These are phyloP conservation scores for Tribolium castaneum DNA, from an alignment of 1,140 invertebrate genomes.

Conservation along the genomic window DNA sequence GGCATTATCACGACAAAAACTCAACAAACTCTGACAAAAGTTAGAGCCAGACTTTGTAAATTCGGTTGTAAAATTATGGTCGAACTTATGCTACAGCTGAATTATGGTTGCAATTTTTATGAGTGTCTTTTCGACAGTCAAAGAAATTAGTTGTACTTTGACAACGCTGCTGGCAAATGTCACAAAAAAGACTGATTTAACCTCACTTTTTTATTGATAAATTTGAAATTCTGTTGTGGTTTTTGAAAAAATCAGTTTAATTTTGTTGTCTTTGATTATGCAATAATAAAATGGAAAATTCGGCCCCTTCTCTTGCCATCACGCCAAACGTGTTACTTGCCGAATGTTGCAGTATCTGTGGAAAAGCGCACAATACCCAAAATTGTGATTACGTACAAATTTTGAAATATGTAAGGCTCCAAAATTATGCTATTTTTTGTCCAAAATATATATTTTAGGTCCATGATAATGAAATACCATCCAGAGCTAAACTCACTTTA, in stretches of 20 bases:
- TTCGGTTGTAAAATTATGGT: background rate
- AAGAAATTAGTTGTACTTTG: background rate
- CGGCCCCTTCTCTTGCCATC: background rate
- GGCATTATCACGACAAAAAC: too few species aligned
- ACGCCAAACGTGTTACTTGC: background rate
- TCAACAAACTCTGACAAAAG: too few species aligned
- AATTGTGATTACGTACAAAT: slow-evolving; percentile 52
- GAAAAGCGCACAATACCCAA: slow-evolving; percentile 50
- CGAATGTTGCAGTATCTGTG: slow-evolving; percentile 55
- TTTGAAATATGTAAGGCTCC: slow-evolving; percentile 47
- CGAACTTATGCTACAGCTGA: background rate
- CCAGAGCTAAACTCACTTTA: slow-evolving; percentile 58
- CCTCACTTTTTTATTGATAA: slow-evolving; percentile 6
- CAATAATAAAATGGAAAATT: background rate
- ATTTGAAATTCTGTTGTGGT: background rate
- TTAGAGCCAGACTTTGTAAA: background rate
- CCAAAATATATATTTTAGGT: slow-evolving; percentile 50
- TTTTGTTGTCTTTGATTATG: background rate
- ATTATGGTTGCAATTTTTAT: background rate
- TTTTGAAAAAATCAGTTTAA: background rate
- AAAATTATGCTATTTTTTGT: background rate
- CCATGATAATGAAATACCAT: slow-evolving; percentile 54
- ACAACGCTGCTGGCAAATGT: background rate
- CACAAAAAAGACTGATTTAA: background rate
- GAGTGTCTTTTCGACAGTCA: background rate